phyloP scores from a whole-genome alignment of 2,888 invertebrate species.

The Metacarcinus magister region DNA sequence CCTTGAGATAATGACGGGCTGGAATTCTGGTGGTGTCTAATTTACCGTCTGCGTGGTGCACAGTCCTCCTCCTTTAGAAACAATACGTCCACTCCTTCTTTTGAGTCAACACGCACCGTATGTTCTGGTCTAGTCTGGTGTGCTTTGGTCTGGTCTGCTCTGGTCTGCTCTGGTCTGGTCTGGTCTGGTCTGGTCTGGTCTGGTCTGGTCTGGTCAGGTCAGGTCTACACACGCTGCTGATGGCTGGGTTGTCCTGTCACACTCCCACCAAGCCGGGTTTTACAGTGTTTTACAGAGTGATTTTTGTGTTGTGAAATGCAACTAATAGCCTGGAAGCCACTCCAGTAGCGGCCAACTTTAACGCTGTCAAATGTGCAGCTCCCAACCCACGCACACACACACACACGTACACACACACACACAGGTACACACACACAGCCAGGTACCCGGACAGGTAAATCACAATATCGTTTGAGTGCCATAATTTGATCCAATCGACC shows the following conservation, averaged over 20 bases:
- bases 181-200: too few relatives aligned
- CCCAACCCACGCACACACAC: not conserved
- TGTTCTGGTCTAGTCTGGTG: too few relatives aligned
- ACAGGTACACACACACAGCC: not conserved
- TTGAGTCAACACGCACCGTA: not conserved
- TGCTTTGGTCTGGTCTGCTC: too few relatives aligned
- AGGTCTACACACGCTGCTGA: not conserved
- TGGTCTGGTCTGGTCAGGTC: too few relatives aligned
- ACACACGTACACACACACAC: conserved; percentile 33
- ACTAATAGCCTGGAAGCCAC: too few relatives aligned
- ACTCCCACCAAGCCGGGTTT: not conserved
- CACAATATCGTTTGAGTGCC: not conserved
- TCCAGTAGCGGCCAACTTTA: too few relatives aligned
- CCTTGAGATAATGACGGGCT: not conserved
- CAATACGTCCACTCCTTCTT: not conserved
- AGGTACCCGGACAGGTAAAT: not conserved
- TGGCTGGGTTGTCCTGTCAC: too few relatives aligned
- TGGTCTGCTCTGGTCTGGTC: too few relatives aligned
- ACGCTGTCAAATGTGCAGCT: too few relatives aligned
- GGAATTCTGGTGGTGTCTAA: not conserved
- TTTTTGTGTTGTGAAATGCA: not conserved
- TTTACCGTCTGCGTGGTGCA: not conserved
- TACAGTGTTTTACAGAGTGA: not conserved
- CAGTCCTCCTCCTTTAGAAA: not conserved
- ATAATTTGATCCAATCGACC: conserved; percentile 18